These are phyloP conservation scores for Probosciger aterrimus DNA, from an alignment of 2,113 vertebrate species.

Conservation along the genomic window DNA sequence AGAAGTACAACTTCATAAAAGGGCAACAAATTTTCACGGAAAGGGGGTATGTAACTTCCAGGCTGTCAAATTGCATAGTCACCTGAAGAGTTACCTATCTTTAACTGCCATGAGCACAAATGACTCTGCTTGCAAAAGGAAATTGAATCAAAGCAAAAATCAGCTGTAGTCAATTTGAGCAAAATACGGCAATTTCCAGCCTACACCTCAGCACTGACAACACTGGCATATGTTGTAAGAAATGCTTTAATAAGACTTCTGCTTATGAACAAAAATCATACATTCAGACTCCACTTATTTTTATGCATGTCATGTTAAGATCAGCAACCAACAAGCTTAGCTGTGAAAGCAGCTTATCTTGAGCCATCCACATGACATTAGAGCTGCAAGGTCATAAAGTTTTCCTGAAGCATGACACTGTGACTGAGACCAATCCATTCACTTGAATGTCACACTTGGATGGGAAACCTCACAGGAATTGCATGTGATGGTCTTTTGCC, in stretches of 20 bases:
- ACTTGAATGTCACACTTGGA: neutral
- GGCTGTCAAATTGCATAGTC: neutral
- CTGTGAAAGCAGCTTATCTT: neutral
- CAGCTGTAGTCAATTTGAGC: neutral
- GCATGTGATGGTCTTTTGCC: neutral
- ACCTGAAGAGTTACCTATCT: neutral
- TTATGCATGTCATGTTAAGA: neutral
- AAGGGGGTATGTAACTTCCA: neutral
- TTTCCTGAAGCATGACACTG: neutral
- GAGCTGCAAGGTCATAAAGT: neutral
- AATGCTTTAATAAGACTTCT: neutral
- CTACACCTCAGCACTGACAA: neutral
- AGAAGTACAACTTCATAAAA: neutral
- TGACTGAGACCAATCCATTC: neutral
- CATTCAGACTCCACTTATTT: neutral
- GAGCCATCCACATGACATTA: neutral
- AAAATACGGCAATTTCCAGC: neutral
- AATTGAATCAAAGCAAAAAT: neutral
- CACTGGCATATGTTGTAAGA: neutral
- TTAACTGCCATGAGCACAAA: neutral
- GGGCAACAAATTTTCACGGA: neutral
- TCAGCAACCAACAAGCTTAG: neutral
- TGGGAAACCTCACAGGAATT: neutral
- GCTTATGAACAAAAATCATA: neutral
- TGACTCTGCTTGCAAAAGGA: neutral